These are phyloP conservation scores for Margaritifera margaritifera DNA, from an alignment of 2,888 invertebrate species.

Conservation along the genomic window DNA sequence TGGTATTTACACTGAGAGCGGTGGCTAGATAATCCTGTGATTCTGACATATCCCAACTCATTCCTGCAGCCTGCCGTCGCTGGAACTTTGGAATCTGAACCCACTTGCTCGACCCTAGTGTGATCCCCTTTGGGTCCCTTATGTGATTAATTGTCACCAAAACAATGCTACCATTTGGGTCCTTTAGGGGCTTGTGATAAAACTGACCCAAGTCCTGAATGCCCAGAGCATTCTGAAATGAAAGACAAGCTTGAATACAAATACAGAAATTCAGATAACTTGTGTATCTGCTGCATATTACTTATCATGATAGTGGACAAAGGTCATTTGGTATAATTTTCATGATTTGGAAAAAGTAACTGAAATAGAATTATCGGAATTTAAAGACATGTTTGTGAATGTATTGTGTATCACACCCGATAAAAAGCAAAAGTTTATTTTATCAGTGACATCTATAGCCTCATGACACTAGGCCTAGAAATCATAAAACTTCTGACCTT, in stretches of 20 bases:
- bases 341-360: neutral
- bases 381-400: too few relatives aligned
- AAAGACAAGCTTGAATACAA: conserved; percentile 4
- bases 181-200: conserved; percentile 91
- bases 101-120: conserved; percentile 89
- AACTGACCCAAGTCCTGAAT: conserved; percentile 95
- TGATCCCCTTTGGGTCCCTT: conserved; percentile 86
- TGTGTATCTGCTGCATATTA: neutral
- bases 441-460: too few relatives aligned
- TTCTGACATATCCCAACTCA: conserved; percentile 70
- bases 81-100: conserved; percentile 89
- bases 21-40: conserved; percentile 73
- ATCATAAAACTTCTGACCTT: too few relatives aligned
- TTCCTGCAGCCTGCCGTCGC: conserved; percentile 77
- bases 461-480: too few relatives aligned
- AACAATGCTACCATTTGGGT: conserved; percentile 91
- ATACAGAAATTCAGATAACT: neutral
- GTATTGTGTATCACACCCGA: too few relatives aligned
- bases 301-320: neutral
- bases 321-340: neutral
- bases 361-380: too few relatives aligned
- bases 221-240: conserved; percentile 85
- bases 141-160: conserved; percentile 86
- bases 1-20: conserved; percentile 82
- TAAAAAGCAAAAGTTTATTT: too few relatives aligned